Evolutionary conservation across 1,140 invertebrate species (phyloP), one percentile per base, ranked within the genome.

Genomic region (Ceratosolen solmsi): DNA sequence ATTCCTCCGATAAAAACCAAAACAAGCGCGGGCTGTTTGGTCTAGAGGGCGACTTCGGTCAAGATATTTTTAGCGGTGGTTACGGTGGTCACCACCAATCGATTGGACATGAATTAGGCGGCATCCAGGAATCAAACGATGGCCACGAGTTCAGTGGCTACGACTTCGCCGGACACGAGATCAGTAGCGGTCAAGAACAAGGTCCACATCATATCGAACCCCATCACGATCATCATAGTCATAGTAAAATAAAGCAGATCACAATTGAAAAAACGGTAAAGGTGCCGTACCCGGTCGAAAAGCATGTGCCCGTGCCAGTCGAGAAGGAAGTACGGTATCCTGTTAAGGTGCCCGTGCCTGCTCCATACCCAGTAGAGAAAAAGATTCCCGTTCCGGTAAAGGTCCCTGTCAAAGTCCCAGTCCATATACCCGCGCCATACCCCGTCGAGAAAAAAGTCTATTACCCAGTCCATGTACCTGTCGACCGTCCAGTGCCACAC

Each of bases 181-280:
- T 76, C 1, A 79, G 77, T 4, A 76, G 81, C 7, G 17, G 60
- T 15, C 25, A 46, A 13, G 25, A 49, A 2, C n/a, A 38, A 27
- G 1, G 22, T 49, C 68, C 4, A 0, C 51, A 56, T 2, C 27
- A 70, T 0, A 17, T 51, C 46, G 27, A 36, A 2, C 17, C 33
- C 15, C 73, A 76, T 54, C 78, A 86, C 13, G 89, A 91, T 13
- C 84, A 84, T 20, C 84, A 87, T 15, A 86, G 86, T 2, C 93
- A 60, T 91, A 93, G 38, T 92, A 94, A 73, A 93, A 94, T 92
- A 92, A 90, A 89, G 60, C 84, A 88, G 38, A 89, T 89, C 51
- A 89, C 94, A 9, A 94, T 95, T 27, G 90, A 93, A 76, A 95
- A 95, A 87, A 93, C 93, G 78, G 92, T 95, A 4, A 95, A 95